Evolutionary conservation across 2,797 vertebrate species (phyloP), one percentile per base, ranked within the genome.

Genomic region (Thaleichthys pacificus): DNA sequence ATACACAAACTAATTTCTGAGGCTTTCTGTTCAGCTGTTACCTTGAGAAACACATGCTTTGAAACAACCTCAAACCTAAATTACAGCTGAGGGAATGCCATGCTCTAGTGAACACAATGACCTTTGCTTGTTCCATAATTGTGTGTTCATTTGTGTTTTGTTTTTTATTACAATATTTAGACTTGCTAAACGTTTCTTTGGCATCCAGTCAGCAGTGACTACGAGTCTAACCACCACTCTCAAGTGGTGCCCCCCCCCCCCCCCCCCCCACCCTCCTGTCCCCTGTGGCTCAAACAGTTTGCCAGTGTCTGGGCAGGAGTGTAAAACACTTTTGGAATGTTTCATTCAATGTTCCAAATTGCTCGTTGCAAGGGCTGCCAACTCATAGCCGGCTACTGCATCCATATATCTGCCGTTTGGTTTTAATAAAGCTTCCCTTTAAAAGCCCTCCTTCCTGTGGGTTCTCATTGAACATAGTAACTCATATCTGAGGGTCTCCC

Each of bases 321-420:
- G 26, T 67, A 67, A 67, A 67, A 67, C 66, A 67, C 47, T 67
- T 67, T 67, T 28, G 66, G 47, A 67, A 67, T 67, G 66, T 67
- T 67, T 67, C 47, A 56, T 54, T 67, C 66, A 67, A 15, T 67
- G 47, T 30, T 67, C 47, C 47, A 49, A 49, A 67, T 67, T n/a
- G 47, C 35, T 61, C 38, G 17, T 21, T 56, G 17, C 30, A 32
- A 35, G n/a, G 57, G 30, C 56, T 60, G 68, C 68, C 60, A 58
- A 38, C 56, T 69, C 3, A 21, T 22, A 28, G 68, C 68, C 28
- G 68, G 68, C 66, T 54, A 67, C 47, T 67, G 49, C 26, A 67
- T 26, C 6, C 66, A 67, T 51, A 67, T 54, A 54, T 66, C 65
- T 19, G 15, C 22, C 14, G 9, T 47, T 19, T 30, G 12, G 24